Percentiles rank a stretch among this genome's conserved stretches.
phyloP scores from a whole-genome alignment of 35 echinoderm and acorn worm genomes.

The Lytechinus variegatus region DNA sequence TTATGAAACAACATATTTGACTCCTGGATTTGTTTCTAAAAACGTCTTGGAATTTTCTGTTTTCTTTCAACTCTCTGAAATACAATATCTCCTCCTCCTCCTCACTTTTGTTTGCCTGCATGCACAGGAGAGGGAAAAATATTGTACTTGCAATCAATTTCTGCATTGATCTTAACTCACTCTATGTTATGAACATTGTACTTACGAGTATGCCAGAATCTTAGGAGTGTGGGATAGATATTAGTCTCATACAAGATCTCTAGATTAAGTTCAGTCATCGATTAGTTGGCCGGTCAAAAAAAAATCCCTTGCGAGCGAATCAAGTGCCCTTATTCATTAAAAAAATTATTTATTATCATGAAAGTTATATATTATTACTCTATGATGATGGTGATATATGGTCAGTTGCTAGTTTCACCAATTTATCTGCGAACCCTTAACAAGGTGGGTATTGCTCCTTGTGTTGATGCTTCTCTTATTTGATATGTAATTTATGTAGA shows the following conservation, averaged over 20 bases:
- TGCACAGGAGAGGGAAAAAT: not conserved
- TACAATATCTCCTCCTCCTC: not conserved
- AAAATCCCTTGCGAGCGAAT: not conserved
- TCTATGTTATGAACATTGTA: not conserved
- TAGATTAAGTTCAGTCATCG: not conserved
- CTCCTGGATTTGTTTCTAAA: not conserved
- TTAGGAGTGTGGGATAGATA: not conserved
- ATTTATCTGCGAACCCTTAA: not conserved
- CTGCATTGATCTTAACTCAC: not conserved
- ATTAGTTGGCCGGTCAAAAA: not conserved
- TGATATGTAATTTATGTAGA: not conserved
- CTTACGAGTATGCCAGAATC: not conserved
- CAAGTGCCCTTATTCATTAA: not conserved
- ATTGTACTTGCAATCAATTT: not conserved
- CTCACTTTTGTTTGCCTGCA: not conserved
- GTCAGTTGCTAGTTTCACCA: not conserved
- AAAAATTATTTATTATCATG: conserved; percentile 8
- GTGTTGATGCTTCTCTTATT: not conserved
- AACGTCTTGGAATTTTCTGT: not conserved
- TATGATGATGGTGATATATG: conserved; percentile 1
- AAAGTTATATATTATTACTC: conserved; percentile 15
- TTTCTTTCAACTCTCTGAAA: not conserved
- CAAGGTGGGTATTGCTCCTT: not conserved
- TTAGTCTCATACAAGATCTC: not conserved
- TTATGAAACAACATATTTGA: not conserved